These are phyloP conservation scores for Himalopsyche kuldschensis DNA, from an alignment of 2,888 invertebrate species.

Conservation along the genomic window DNA sequence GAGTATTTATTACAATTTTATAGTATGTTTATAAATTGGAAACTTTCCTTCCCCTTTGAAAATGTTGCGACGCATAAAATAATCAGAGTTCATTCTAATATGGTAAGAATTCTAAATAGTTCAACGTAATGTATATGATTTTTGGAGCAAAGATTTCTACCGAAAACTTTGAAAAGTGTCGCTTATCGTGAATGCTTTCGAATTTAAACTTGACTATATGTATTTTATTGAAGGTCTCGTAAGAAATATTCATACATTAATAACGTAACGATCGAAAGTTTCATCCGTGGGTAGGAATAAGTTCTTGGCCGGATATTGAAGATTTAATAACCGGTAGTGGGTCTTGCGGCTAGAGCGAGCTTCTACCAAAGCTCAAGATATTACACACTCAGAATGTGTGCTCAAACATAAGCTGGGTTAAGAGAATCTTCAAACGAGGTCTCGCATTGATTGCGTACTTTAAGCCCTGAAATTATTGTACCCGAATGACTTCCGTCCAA, in stretches of 20 bases:
- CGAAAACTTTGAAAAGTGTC: no score
- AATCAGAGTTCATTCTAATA: no score
- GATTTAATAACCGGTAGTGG: conserved; percentile 32
- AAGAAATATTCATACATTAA: not conserved
- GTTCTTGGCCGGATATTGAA: conserved; percentile 27
- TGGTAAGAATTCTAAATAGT: no score
- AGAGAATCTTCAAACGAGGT: conserved; percentile 10
- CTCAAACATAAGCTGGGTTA: not conserved
- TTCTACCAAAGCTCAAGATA: conserved; percentile 7
- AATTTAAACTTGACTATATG: not conserved
- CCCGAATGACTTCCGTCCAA: conserved; percentile 2
- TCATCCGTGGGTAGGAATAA: conserved; percentile 2
- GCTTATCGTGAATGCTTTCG: not conserved
- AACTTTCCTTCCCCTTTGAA: no score
- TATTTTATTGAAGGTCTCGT: not conserved
- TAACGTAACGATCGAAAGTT: not conserved
- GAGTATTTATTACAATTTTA: no score
- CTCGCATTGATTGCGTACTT: conserved; percentile 11
- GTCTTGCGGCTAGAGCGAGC: conserved; percentile 14
- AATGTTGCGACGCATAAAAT: no score
- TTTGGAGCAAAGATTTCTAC: no score
- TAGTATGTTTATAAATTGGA: no score
- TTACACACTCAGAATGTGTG: not conserved
- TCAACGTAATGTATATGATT: no score
- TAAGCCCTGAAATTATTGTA: conserved; percentile 11